Base-by-base conservation (phyloP, 2,797 vertebrate genomes). In the Pipistrellus nathusii region DNA sequence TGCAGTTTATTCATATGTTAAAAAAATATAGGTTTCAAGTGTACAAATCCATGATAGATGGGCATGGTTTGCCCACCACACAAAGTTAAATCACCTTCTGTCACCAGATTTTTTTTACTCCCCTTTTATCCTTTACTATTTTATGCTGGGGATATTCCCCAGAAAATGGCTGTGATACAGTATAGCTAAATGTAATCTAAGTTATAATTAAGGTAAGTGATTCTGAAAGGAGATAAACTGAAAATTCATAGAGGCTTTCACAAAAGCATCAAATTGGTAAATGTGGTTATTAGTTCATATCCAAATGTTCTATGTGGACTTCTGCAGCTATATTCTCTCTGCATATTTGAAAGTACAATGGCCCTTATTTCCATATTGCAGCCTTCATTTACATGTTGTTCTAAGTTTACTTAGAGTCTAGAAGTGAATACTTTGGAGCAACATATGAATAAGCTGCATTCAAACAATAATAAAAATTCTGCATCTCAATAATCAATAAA, bases 151-250 rank as follows among this genome's bases (percentile, higher is more conserved):
- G 57, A 78, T n/a, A n/a, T 46, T 32, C 18, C 14, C 46, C 72
- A 23, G 48, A 89, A 95, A 95, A 81, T 86, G 62, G 21, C 68
- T 48, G 15, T 64, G 35, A 41, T 71, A 41, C 14, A 55, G 78
- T 35, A 87, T 46, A 66, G 20, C 15, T 81, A 69, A 57, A 51
- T 91, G 3, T 38, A 81, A 91, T 41, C 7, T 86, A 81, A 96
- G 71, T 55, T 96, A n/a, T 30, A 77, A 88, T 92, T 85, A 90
- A 95, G 55, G 15, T 85, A 82, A 93, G 15, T 85, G 32, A 25
- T 62, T 87, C 41, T 92, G 76, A 96, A 86, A 81, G 55, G 44
- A 93, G 72, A 77, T 76, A 82, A 91, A 96, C 93, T 84, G 68
- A 91, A 86, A 92, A 95, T 91, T 89, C 73, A 88, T 85, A 75